Evolutionary conservation across 2,113 vertebrate genomes (phyloP).

Genomic region (Gymnobelideus leadbeateri): DNA sequence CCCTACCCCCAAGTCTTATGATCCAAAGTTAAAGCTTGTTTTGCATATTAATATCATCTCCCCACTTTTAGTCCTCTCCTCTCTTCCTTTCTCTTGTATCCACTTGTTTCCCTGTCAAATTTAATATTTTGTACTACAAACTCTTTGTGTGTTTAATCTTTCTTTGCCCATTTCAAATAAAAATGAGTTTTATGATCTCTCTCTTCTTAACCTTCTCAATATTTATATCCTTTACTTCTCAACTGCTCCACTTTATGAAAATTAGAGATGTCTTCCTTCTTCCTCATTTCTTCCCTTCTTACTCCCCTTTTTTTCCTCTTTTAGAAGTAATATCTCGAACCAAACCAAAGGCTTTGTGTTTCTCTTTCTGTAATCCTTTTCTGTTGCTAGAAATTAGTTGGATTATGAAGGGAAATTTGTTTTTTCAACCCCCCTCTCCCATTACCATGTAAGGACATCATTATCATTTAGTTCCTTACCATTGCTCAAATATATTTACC

Average conservation of each 20-base stretch:
- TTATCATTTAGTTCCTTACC: not conserved
- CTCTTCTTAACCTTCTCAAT: not conserved
- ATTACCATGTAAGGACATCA: not conserved
- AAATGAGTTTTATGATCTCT: not conserved
- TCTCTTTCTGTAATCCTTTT: not conserved
- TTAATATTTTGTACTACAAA: not conserved
- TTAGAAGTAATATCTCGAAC: not conserved
- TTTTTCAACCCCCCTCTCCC: not conserved
- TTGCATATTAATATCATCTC: not conserved
- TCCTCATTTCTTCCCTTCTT: not conserved
- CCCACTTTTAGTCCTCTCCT: not conserved
- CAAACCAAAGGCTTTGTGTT: not conserved
- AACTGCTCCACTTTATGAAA: not conserved
- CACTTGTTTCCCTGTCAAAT: not conserved
- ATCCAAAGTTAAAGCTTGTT: not conserved
- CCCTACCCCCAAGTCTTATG: no score
- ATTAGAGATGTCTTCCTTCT: not conserved
- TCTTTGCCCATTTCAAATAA: not conserved
- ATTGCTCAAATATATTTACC: not conserved
- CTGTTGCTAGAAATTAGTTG: not conserved
- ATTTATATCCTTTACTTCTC: not conserved
- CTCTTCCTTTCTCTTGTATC: not conserved
- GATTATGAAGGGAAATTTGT: not conserved
- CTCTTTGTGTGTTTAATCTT: not conserved
- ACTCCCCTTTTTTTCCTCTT: not conserved